A percentile compares a stretch with the other conserved stretches of the same genome.
Evolutionary conservation across 2,888 invertebrate species (phyloP).

Genomic region (Hofmannophila pseudospretella): DNA sequence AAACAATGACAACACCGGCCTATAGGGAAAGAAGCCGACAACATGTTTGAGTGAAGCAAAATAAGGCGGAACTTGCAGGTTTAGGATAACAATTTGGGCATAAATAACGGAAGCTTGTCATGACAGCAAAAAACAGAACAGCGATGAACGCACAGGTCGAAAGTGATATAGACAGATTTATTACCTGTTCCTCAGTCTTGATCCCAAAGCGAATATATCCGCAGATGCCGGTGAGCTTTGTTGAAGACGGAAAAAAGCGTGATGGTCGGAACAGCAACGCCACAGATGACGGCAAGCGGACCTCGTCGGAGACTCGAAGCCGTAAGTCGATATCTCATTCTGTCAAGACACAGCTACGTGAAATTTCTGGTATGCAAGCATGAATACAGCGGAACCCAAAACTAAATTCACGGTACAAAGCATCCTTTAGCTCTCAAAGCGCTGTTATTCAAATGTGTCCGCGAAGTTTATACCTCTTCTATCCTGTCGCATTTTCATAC

Average conservation of each 20-base stretch:
- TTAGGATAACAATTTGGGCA: too few relatives aligned
- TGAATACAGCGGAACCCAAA: slow-evolving; percentile 13
- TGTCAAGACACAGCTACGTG: slow-evolving; percentile 41
- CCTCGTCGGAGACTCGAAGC: slow-evolving; percentile 95
- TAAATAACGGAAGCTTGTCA: too few relatives aligned
- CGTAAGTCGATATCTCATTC: slow-evolving; percentile 97
- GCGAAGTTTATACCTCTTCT: slow-evolving; percentile 21
- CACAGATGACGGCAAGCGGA: slow-evolving; percentile 96
- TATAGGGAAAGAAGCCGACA: too few relatives aligned
- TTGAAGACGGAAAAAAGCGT: slow-evolving; percentile 93
- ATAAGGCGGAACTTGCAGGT: too few relatives aligned
- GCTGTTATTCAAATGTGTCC: slow-evolving; percentile 22
- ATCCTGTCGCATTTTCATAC: slow-evolving; percentile 19
- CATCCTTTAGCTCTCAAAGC: slow-evolving; percentile 14
- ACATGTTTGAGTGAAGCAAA: too few relatives aligned
- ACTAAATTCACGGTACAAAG: slow-evolving; percentile 12
- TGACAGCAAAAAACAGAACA: background rate
- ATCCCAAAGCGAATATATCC: slow-evolving; percentile 87
- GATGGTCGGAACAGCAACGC: slow-evolving; percentile 97
- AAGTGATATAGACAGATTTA: too few relatives aligned
- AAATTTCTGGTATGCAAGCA: slow-evolving; percentile 8
- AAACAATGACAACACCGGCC: background rate
- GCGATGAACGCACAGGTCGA: too few relatives aligned
- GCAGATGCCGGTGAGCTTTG: slow-evolving; percentile 86
- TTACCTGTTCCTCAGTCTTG: slow-evolving; percentile 88